Percentiles rank a stretch among this genome's conserved stretches.
Conservation (phyloP, 2,113 vertebrate species). For the Lagopus muta region DNA sequence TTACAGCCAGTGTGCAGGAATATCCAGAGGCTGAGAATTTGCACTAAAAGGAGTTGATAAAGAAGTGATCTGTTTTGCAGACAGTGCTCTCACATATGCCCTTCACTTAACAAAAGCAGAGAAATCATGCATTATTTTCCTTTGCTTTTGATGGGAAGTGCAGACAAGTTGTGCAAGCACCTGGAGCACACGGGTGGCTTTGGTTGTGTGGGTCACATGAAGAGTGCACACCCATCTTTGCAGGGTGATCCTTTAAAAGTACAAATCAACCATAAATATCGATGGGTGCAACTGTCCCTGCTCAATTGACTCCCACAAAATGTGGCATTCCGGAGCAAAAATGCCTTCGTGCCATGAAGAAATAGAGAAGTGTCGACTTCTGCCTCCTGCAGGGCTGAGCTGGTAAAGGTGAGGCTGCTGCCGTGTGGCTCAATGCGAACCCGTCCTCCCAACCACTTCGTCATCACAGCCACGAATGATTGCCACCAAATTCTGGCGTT, state of each 20-base stretch:
- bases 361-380: constrained; percentile 58
- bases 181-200: not conserved
- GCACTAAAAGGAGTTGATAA: constrained; percentile 19
- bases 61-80: not conserved
- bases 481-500: not conserved
- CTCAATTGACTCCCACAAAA: constrained; percentile 48
- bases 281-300: not conserved
- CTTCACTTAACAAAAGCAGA: not conserved
- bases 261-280: not conserved
- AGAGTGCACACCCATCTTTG: not conserved
- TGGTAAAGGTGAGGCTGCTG: not conserved
- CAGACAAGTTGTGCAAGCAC: not conserved
- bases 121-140: constrained; percentile 2
- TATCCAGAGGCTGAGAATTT: not conserved
- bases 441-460: not conserved
- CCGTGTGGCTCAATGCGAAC: not conserved
- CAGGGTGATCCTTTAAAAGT: not conserved
- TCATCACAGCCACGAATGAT: not conserved
- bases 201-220: not conserved
- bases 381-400: constrained; percentile 69
- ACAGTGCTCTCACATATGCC: not conserved
- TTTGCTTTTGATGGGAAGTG: not conserved
- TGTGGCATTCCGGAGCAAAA: constrained; percentile 26
- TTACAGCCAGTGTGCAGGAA: not conserved
- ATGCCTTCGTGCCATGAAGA: constrained; percentile 10